Evolutionary conservation across 2,888 invertebrate genomes (phyloP), one percentile per base, ranked within the genome.

Genomic region (Siphlonurus alternatus): DNA sequence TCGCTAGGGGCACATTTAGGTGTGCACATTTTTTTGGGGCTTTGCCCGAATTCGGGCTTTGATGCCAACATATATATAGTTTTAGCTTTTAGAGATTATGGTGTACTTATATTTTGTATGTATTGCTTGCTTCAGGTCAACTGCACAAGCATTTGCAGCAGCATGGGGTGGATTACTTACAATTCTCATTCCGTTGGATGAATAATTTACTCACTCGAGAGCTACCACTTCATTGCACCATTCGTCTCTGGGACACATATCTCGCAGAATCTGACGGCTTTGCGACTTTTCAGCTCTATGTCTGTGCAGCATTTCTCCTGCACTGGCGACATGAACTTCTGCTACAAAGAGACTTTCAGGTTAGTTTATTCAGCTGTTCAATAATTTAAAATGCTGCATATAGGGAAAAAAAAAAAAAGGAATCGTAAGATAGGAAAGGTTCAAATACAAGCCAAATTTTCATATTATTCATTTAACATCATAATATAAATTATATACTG

Each of bases 141-240:
- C 81, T 99, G 10, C 95, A 98, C 80, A 85, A 86, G 70, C 99
- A 99, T 77, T 80, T 99, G 63, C 89, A 90, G 74, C 80, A 82
- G 51, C 95, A 99, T 74, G 91, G 92, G 64, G 93, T 99, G 3
- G 97, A 99, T 78, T 99, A 97, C 78, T 83, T 99, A 59, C 98
- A 99, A 79, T 99, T 99, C 79, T 93, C 98, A 1, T 99, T 99
- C 79, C 87, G 99, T 19, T 99, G 99, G 99, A 94, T 99, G 91
- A 99, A 99, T 78, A 99, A 99, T 80, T 81, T 99, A 64, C 81
- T 99, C 66, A 99, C 99, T 70, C 80, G 99, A 67, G 99, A 99
- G 79, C 85, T 99, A 69, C 99, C 99, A 2, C 81, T 99, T 19
- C 84, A 93, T 61, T 99, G 98, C 77, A 95, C 96, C 63, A 96